phyloP scores from a whole-genome alignment of 2,888 invertebrate genomes.

The Xanthostigma xanthostigma region DNA sequence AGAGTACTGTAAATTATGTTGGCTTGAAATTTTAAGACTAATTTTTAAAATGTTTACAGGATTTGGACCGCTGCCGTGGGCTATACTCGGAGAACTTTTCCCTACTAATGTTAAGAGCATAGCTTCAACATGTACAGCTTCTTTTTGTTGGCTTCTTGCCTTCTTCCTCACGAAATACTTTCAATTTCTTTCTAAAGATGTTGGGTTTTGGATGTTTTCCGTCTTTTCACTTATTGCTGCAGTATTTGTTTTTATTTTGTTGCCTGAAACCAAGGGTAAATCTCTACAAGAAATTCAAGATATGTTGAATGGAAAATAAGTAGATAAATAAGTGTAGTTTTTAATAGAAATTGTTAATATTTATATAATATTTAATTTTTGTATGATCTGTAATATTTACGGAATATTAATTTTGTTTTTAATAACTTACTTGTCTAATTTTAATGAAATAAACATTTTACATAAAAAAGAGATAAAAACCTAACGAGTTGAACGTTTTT shows the following conservation, averaged over 20 bases:
- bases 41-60: constrained; percentile 23
- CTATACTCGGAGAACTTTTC: constrained; percentile 69
- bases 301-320: constrained; percentile 38
- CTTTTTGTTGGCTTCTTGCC: constrained; percentile 59
- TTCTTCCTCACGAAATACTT: constrained; percentile 65
- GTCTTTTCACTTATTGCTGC: constrained; percentile 42
- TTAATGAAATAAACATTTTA: too few relatives aligned
- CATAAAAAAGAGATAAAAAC: too few relatives aligned
- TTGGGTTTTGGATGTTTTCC: constrained; percentile 67
- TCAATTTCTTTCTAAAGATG: constrained; percentile 33
- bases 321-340: too few relatives aligned
- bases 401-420: too few relatives aligned
- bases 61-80: constrained; percentile 69
- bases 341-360: too few relatives aligned
- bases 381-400: too few relatives aligned
- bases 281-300: constrained; percentile 71
- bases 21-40: too few relatives aligned
- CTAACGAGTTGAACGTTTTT: too few relatives aligned
- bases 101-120: constrained; percentile 61
- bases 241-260: constrained; percentile 54
- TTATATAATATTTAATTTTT: too few relatives aligned
- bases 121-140: constrained; percentile 63
- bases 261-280: constrained; percentile 84
- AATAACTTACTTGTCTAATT: too few relatives aligned
- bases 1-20: too few relatives aligned